Percentiles rank a stretch among this genome's conserved stretches.
Evolutionary conservation across 2,113 vertebrate species (phyloP).

Genomic region (Nyctereutes procyonoides): DNA sequence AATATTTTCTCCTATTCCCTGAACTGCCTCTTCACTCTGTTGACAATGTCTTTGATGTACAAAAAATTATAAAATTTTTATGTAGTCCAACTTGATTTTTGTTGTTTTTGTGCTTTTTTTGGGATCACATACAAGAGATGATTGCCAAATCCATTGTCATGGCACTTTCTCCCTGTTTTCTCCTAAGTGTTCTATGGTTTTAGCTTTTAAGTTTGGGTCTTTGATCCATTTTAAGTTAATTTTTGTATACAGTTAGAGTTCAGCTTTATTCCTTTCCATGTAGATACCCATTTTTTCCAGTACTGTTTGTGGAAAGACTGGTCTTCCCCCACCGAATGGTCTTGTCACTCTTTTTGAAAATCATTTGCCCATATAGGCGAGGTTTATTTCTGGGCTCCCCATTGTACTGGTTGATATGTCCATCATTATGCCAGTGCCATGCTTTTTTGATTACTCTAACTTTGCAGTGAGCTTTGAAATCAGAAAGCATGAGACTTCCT

Average conservation of each 20-base stretch:
- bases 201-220: neutral
- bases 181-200: neutral
- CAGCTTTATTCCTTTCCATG: neutral
- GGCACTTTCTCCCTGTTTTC: neutral
- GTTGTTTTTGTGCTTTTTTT: neutral
- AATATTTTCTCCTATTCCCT: neutral
- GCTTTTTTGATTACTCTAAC: neutral
- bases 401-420: too few relatives aligned
- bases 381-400: neutral
- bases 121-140: neutral
- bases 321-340: neutral
- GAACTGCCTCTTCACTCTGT: neutral
- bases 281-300: neutral
- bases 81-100: neutral
- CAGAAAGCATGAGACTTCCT: too few relatives aligned
- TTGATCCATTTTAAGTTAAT: neutral
- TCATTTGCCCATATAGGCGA: neutral
- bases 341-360: neutral
- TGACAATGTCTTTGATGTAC: neutral
- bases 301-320: neutral
- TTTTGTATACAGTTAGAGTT: neutral
- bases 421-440: neutral
- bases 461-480: neutral
- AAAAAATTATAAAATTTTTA: neutral
- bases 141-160: neutral